Conservation (phyloP, 2,888 invertebrate genomes). For the Cataglyphis livida region DNA sequence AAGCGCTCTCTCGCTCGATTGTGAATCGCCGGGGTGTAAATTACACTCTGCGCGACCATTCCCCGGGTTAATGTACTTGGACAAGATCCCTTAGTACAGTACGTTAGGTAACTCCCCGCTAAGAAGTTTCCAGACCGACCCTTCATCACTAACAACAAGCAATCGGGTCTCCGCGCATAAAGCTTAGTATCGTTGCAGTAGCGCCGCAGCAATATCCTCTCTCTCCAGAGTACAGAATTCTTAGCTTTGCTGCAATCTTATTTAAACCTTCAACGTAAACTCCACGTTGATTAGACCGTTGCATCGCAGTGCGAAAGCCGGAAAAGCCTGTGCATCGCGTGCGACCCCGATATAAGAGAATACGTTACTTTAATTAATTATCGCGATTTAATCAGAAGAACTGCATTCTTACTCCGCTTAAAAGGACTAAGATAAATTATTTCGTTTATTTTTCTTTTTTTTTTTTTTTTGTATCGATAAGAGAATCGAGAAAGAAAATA, state of each 20-base stretch:
- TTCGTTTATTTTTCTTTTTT: not conserved
- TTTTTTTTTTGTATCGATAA: not conserved
- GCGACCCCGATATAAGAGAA: not conserved
- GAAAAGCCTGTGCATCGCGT: not conserved
- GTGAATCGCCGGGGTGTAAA: slow-evolving; percentile 49
- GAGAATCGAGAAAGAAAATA: not conserved
- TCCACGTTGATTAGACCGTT: slow-evolving; percentile 16
- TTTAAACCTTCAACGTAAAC: slow-evolving; percentile 18
- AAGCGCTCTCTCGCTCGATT: slow-evolving; percentile 30
- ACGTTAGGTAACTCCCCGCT: slow-evolving; percentile 25
- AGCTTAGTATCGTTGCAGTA: slow-evolving; percentile 6
- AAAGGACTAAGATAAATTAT: not conserved
- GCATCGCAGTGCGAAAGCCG: not conserved
- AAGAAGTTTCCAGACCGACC: slow-evolving; percentile 53
- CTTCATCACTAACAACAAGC: slow-evolving; percentile 48
- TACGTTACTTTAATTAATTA: not conserved
- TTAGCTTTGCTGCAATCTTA: slow-evolving; percentile 28
- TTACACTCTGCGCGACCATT: slow-evolving; percentile 42
- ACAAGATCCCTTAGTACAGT: slow-evolving; percentile 41
- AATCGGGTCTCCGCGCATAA: slow-evolving; percentile 43
- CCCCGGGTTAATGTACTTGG: slow-evolving; percentile 45
- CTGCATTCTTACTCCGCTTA: not conserved
- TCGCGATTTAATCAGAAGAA: not conserved
- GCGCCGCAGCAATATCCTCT: slow-evolving; percentile 7
- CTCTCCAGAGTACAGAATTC: slow-evolving; percentile 9